Conservation (phyloP, 2,888 invertebrate species). For the Apoda limacodes region DNA sequence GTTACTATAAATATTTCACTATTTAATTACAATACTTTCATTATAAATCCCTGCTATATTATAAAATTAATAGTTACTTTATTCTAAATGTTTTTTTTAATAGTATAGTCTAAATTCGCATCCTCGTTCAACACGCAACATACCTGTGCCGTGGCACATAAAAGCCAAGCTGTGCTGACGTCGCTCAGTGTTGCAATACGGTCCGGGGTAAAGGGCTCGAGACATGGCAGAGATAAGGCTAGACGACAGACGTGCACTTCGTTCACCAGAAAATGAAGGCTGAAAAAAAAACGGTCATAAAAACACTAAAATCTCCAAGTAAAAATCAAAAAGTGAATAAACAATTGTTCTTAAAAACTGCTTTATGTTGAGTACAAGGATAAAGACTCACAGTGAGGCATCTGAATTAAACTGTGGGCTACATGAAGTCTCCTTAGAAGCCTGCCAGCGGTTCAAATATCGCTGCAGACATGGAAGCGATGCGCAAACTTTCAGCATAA, state of each 20-base stretch:
- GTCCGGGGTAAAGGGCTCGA: slow-evolving; percentile 89
- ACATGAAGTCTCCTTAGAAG: slow-evolving; percentile 75
- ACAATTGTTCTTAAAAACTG: slow-evolving; percentile 1
- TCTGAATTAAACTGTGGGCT: slow-evolving; percentile 79
- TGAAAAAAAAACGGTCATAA: slow-evolving; percentile 44
- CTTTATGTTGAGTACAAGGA: too few species aligned
- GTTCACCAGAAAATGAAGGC: slow-evolving; percentile 82
- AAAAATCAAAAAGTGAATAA: background rate
- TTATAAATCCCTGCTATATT: too few species aligned
- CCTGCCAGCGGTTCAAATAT: slow-evolving; percentile 65
- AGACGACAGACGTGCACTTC: slow-evolving; percentile 87
- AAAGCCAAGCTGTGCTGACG: slow-evolving; percentile 85
- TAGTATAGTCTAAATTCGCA: background rate
- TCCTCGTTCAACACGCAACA: background rate
- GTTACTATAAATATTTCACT: too few species aligned
- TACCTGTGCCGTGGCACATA: slow-evolving; percentile 81
- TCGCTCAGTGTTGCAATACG: slow-evolving; percentile 85
- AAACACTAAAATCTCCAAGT: background rate
- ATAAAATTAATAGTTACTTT: too few species aligned
- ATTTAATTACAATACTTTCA: too few species aligned
- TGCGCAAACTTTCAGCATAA: slow-evolving; percentile 84
- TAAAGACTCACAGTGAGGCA: slow-evolving; percentile 69
- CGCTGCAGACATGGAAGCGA: slow-evolving; percentile 75
- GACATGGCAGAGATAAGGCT: slow-evolving; percentile 85
- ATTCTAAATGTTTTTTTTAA: too few species aligned